These are phyloP conservation scores for Scaptomyza cyrtandrae DNA, from an alignment of 2,888 invertebrate genomes.

Conservation along the genomic window DNA sequence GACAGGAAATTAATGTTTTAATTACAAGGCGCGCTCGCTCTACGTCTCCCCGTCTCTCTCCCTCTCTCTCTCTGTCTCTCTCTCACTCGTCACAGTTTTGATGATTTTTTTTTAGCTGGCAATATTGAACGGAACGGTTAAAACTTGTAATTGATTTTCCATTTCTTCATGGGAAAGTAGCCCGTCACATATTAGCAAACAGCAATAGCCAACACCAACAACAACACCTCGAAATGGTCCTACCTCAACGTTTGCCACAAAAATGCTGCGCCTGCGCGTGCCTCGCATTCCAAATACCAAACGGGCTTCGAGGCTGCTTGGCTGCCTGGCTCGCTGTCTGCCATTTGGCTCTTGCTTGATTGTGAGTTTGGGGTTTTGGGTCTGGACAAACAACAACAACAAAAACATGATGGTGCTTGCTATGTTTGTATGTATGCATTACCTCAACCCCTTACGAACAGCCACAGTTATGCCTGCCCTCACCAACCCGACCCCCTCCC, in stretches of 20 bases:
- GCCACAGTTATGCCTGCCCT: background rate
- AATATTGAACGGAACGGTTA: slow-evolving; percentile 26
- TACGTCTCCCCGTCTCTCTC: background rate
- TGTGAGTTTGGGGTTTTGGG: slow-evolving; percentile 1
- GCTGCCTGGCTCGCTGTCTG: slow-evolving; percentile 1
- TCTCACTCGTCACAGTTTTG: background rate
- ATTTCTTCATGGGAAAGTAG: slow-evolving; percentile 64
- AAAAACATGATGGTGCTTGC: slow-evolving; percentile 20
- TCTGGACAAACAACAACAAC: slow-evolving; percentile 28
- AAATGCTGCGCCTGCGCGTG: slow-evolving; percentile 76
- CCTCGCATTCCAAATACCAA: slow-evolving; percentile 52
- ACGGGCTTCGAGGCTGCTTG: slow-evolving; percentile 16
- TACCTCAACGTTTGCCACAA: slow-evolving; percentile 61
- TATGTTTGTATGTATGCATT: background rate
- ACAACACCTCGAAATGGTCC: slow-evolving; percentile 44
- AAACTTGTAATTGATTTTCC: slow-evolving; percentile 65
- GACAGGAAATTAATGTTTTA: slow-evolving; percentile 76
- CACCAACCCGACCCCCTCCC: background rate
- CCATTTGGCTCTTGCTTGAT: slow-evolving; percentile 3
- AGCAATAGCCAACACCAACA: slow-evolving; percentile 1
- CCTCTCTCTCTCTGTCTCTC: background rate
- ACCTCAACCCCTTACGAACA: background rate
- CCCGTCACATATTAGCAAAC: slow-evolving; percentile 24
- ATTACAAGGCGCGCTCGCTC: slow-evolving; percentile 45
- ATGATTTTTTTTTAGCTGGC: slow-evolving; percentile 16